Evolutionary conservation across 1,140 invertebrate genomes (phyloP).

Genomic region (Macrocentrus cingulum): DNA sequence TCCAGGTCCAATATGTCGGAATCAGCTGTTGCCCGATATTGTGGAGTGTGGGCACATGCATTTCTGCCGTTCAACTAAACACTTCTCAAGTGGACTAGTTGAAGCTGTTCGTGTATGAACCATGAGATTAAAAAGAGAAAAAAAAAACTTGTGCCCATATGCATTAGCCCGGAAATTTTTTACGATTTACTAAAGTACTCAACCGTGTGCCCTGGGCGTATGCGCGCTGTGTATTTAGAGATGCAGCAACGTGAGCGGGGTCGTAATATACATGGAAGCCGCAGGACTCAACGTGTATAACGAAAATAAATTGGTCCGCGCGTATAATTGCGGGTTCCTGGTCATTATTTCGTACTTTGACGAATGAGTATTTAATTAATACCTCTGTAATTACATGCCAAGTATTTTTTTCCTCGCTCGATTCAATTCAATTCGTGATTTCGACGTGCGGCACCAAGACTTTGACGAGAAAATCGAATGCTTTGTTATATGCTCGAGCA

Average conservation of each 20-base stretch:
- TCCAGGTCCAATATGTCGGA: constrained; percentile 11
- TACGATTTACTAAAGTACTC: too few species aligned
- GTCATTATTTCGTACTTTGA: constrained; percentile 29
- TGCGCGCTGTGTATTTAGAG: too few species aligned
- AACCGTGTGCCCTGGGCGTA: too few species aligned
- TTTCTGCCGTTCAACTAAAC: background rate
- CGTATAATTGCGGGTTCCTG: constrained; percentile 33
- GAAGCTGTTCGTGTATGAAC: too few species aligned
- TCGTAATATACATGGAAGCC: background rate
- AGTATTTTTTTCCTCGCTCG: constrained; percentile 10
- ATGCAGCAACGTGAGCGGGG: background rate
- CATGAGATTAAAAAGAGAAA: too few species aligned
- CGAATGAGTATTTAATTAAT: constrained; percentile 43
- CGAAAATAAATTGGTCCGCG: constrained; percentile 41
- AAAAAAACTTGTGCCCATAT: too few species aligned
- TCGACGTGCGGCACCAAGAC: too few species aligned
- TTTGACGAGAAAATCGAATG: too few species aligned
- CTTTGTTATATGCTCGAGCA: too few species aligned
- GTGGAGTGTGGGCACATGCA: background rate
- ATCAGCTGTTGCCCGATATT: constrained; percentile 16
- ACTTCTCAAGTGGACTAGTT: too few species aligned
- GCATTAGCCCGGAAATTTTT: too few species aligned
- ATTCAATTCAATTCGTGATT: constrained; percentile 8
- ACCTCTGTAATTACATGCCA: constrained; percentile 34
- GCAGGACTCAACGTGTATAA: constrained; percentile 29